A percentile compares a stretch with the other conserved stretches of the same genome.
Conservation (phyloP, 2,113 vertebrate genomes). For the Amblyornis subalaris region DNA sequence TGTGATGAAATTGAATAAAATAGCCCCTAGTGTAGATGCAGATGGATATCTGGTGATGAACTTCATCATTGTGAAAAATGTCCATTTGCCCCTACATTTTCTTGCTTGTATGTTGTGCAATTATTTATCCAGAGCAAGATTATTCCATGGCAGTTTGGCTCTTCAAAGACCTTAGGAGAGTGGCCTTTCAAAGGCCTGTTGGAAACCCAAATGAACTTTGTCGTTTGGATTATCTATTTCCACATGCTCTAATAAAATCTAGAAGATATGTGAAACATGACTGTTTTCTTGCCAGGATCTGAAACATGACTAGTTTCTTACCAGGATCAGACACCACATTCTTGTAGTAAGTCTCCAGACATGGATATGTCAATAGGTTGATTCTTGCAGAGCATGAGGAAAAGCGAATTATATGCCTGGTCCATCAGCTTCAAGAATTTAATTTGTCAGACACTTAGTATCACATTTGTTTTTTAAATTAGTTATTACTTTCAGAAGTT, state of each 20-base stretch:
- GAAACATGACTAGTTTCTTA: not conserved
- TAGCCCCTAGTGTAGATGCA: not conserved
- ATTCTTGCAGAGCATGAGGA: not conserved
- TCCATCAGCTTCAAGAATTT: not conserved
- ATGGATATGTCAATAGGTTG: not conserved
- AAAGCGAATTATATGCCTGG: not conserved
- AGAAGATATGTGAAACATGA: not conserved
- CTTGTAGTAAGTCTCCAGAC: not conserved
- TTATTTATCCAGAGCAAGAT: not conserved
- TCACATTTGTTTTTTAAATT: slow-evolving; percentile 4
- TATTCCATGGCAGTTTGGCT: not conserved
- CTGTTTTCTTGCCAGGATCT: not conserved
- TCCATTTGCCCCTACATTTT: not conserved
- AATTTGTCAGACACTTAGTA: not conserved
- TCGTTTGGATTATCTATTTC: not conserved
- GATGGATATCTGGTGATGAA: not conserved
- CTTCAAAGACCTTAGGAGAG: not conserved
- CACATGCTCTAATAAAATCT: not conserved
- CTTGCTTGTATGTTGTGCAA: not conserved
- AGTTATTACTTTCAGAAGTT: not conserved
- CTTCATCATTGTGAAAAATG: not conserved
- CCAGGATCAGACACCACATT: not conserved
- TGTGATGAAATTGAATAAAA: not conserved
- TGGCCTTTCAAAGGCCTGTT: not conserved
- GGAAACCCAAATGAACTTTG: not conserved